Evolutionary conservation across 2,797 vertebrate genomes (phyloP).

Genomic region (Silurus aristotelis): DNA sequence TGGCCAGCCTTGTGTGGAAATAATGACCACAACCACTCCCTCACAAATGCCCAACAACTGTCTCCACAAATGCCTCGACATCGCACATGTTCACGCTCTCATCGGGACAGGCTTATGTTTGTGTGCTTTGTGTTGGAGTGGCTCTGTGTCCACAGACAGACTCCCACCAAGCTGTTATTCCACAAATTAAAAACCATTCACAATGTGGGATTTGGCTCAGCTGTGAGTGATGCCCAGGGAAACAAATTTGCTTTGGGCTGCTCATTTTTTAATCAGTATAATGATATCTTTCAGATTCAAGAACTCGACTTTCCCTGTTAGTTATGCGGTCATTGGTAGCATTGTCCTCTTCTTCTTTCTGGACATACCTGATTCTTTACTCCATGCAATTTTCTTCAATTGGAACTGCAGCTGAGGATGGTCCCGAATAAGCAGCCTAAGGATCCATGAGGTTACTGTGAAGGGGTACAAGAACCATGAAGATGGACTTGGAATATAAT

Average conservation of each 20-base stretch:
- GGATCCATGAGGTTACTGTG: too few species aligned
- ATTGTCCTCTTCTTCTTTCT: too few species aligned
- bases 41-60: conserved; percentile 44
- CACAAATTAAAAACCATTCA: conserved; percentile 34
- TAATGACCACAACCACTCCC: conserved; percentile 10
- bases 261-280: conserved; percentile 40
- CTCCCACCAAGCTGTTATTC: conserved; percentile 47
- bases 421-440: too few species aligned
- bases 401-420: too few species aligned
- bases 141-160: conserved; percentile 42
- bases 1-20: not conserved
- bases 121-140: conserved; percentile 34
- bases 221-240: not conserved
- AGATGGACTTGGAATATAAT: too few species aligned
- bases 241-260: conserved; percentile 28
- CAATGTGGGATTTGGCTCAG: conserved; percentile 48
- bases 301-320: not conserved
- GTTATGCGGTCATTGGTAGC: too few species aligned
- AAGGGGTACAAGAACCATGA: too few species aligned
- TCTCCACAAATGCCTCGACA: conserved; percentile 45
- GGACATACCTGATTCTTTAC: too few species aligned
- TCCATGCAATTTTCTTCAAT: too few species aligned
- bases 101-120: conserved; percentile 22
- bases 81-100: conserved; percentile 44
- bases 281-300: not conserved